Percentiles rank a stretch among this genome's conserved stretches.
These are phyloP conservation scores for Alces alces DNA, from an alignment of 2,113 vertebrate genomes.

Conservation along the genomic window DNA sequence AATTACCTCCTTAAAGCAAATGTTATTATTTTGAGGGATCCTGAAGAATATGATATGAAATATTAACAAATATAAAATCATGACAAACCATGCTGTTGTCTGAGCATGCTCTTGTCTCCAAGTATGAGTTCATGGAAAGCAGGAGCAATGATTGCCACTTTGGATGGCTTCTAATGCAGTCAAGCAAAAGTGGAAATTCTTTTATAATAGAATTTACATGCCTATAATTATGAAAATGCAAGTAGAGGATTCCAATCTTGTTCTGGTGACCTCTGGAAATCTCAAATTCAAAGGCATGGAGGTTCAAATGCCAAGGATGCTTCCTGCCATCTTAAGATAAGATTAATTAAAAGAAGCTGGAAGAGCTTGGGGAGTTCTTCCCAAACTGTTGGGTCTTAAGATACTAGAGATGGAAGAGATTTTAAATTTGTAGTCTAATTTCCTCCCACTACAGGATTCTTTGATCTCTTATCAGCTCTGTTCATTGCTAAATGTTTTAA, in stretches of 20 bases:
- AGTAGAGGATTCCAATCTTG: background rate
- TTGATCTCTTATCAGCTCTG: background rate
- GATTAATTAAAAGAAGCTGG: background rate
- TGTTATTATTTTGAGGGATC: background rate
- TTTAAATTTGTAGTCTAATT: background rate
- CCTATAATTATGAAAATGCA: background rate
- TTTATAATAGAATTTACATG: background rate
- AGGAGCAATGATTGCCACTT: background rate
- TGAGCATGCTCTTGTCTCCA: background rate
- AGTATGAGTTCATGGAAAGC: background rate
- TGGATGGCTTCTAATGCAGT: background rate
- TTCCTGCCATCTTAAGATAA: background rate
- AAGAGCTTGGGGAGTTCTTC: background rate
- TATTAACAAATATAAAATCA: background rate
- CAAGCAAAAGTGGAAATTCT: background rate
- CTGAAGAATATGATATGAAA: background rate
- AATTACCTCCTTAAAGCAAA: background rate
- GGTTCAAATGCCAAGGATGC: background rate
- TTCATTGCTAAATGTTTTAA: background rate
- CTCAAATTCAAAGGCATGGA: background rate
- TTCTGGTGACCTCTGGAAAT: constrained; percentile 1
- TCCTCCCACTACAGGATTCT: background rate
- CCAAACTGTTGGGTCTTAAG: background rate
- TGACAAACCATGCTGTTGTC: background rate
- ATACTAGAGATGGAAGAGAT: background rate